Percentiles rank a stretch among this genome's conserved stretches.
Evolutionary conservation across 1,140 invertebrate genomes (phyloP).

Genomic region (Spodoptera litura): DNA sequence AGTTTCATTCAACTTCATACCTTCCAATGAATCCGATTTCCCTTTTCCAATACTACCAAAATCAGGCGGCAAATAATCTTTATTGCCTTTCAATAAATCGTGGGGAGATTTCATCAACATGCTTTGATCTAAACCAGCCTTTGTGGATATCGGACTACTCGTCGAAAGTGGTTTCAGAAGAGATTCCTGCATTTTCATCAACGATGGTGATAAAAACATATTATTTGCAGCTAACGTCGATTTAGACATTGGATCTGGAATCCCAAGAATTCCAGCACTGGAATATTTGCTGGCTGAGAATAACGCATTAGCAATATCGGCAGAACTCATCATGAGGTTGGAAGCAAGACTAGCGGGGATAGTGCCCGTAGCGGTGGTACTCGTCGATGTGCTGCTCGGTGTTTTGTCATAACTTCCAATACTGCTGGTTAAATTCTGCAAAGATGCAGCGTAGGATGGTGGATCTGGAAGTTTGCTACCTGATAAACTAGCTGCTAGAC

Average conservation of each 20-base stretch:
- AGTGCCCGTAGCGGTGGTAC: constrained; percentile 72
- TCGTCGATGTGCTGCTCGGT: constrained; percentile 73
- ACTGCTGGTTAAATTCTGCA: constrained; percentile 75
- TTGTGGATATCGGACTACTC: constrained; percentile 80
- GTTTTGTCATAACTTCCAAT: constrained; percentile 79
- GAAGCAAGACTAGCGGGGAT: constrained; percentile 85
- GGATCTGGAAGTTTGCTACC: constrained; percentile 80
- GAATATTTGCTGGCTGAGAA: constrained; percentile 88
- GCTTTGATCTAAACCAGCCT: constrained; percentile 79
- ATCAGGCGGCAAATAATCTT: constrained; percentile 84
- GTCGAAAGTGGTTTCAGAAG: constrained; percentile 82
- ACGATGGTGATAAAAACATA: constrained; percentile 88
- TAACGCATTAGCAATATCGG: constrained; percentile 88
- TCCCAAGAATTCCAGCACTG: constrained; percentile 86
- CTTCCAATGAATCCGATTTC: constrained; percentile 73
- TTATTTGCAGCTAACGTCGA: constrained; percentile 90
- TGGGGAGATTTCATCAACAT: constrained; percentile 82
- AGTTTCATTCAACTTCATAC: constrained; percentile 68
- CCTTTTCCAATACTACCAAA: constrained; percentile 81
- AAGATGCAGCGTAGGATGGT: constrained; percentile 79
- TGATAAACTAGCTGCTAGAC: constrained; percentile 77
- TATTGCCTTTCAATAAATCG: constrained; percentile 80
- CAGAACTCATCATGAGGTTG: constrained; percentile 87
- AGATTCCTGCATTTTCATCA: constrained; percentile 86
- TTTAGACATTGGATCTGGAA: constrained; percentile 89